Base-by-base conservation (phyloP, 2,113 vertebrate species). In the Carassius gibelio region DNA sequence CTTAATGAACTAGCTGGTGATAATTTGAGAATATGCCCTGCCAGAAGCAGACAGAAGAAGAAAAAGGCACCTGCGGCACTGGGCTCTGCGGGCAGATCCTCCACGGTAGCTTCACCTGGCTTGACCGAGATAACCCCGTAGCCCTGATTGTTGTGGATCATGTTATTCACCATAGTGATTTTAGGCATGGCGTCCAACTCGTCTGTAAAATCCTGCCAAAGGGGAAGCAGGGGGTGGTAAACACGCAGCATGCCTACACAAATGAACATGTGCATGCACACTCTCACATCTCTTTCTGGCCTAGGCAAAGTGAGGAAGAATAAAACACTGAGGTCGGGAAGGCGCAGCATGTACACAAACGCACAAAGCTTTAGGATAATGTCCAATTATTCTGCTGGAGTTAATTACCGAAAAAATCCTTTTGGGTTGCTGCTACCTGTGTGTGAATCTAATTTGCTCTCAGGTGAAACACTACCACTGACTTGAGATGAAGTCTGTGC, bases 61-160 rank as follows among this genome's bases (percentile, higher is more conserved):
- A 50, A 5, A 19, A 38, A 3, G 9, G 64, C 93, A 96, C 95
- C 95, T 94, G 89, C 50, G 26, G 21, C 64, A 84, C 0, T 89
- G 34, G 91, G 88, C 75, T 75, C 75, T 26, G 83, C 19, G 76
- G 83, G 26, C 85, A 91, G 91, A 76, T 90, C 91, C 72, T 87
- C 85, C 26, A 92, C 91, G 17, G 89, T 90, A 26, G 87, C 86
- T 7, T 91, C 81, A 0, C 85, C 86, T 57, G 97, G 95, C 88
- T 96, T 98, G 88, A 99, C 96, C 84, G 99, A 89, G 88, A 98
- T 96, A 66, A 99, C 95, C 0, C 95, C 98, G 6, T 97, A 99
- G 42, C 96, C 96, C 90, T 98, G 96, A 9, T 99, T 99, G 88
- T 99, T 99, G 90, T 99, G 97, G 88, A 99, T 96, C 15, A 97